Evolutionary conservation across 1,140 invertebrate genomes (phyloP).

Genomic region (Bombus cullumanus): DNA sequence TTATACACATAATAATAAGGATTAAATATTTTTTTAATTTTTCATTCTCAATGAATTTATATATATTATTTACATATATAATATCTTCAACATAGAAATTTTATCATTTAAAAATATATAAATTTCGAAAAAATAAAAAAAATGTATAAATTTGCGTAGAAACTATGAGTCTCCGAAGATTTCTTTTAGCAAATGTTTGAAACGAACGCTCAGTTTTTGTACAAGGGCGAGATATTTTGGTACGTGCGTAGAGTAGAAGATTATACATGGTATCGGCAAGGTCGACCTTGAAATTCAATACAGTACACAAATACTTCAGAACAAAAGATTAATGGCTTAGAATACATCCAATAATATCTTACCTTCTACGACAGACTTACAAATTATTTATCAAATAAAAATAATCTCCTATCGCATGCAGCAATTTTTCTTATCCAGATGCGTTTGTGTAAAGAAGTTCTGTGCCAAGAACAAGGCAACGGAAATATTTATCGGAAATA

Average conservation of each 20-base stretch:
- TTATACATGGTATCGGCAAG: conserved; percentile 18
- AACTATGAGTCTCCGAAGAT: neutral
- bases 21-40: neutral
- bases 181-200: neutral
- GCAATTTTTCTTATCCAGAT: neutral
- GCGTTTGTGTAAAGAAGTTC: neutral
- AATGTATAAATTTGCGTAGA: neutral
- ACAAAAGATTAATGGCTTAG: conserved; percentile 17
- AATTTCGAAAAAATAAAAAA: neutral
- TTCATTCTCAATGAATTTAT: no score
- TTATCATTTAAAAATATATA: neutral
- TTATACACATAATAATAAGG: neutral
- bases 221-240: conserved; percentile 50
- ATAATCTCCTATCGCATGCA: neutral
- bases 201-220: conserved; percentile 20
- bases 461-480: neutral
- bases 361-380: neutral
- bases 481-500: conserved; percentile 1
- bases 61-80: neutral
- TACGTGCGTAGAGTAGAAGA: conserved; percentile 9
- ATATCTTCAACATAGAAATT: neutral
- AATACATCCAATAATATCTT: conserved; percentile 1
- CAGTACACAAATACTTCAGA: conserved; percentile 37
- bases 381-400: conserved; percentile 4
- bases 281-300: conserved; percentile 33